Base-by-base conservation (phyloP, 2,113 vertebrate genomes). In the Raja brachyura region DNA sequence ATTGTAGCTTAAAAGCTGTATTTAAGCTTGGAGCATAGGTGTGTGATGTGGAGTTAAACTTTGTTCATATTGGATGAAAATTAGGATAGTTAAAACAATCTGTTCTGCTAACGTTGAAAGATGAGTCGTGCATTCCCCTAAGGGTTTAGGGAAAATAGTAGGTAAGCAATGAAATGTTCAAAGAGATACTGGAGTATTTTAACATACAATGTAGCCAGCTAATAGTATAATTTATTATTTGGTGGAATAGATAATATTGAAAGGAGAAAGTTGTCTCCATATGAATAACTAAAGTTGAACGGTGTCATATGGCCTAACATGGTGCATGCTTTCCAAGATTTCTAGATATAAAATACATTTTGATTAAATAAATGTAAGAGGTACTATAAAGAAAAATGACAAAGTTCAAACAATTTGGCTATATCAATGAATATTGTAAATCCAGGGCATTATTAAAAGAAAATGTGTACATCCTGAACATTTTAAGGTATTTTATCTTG, bases 1-100 rank as follows among this genome's bases (percentile, higher is more conserved):
- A 83, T 85, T 83, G 48, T 54, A 48, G 48, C 20, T 59, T 59
- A 59, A 79, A 79, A 85, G 56, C 79, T 83, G 20, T 54, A 59
- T 9, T 85, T 85, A 85, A 59, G 54, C 18, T 85, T 85, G 48
- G 5, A 13, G 79, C 56, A 54, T 22, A 39, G 28, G 56, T 22
- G 48, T 85, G 79, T 56, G 28, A 85, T 59, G 25, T 59, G 79
- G 56, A 56, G 54, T 56, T 56, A 56, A 8, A 81, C 54, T 81
- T 79, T 48, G 33, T 48, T 48, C 39, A 48, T 1, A 68, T 14
- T 10, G 16, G 16, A 68, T 68, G 59, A 90, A 56, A 56, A 61
- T 90, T 90, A 68, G 20, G 31, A 90, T 90, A 90, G 86, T 68
- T 90, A 63, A 31, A 88, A 88, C n/a, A 63, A 61, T 63, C 63